Evolutionary conservation across 1,140 invertebrate species (phyloP).

Genomic region (Drosophila ambigua): DNA sequence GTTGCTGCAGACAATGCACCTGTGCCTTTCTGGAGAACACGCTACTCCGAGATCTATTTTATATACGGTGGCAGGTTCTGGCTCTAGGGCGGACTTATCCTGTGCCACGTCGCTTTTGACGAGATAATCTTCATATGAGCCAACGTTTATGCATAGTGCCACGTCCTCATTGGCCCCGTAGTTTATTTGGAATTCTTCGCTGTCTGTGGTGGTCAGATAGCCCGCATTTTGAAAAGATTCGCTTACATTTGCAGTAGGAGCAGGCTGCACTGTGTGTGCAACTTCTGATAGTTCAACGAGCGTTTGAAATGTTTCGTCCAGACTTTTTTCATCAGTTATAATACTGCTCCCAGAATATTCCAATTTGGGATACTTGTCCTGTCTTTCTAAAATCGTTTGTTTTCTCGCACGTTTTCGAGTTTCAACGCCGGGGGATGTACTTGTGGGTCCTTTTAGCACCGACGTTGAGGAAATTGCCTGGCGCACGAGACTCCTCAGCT

Average conservation of each 20-base stretch:
- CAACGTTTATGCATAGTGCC: no score
- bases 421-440: neutral
- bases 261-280: neutral
- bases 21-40: constrained; percentile 28
- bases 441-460: no score
- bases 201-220: no score
- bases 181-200: no score
- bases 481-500: constrained; percentile 50
- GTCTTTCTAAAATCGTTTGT: constrained; percentile 17
- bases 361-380: neutral
- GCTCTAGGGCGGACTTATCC: neutral
- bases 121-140: no score
- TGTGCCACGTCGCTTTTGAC: neutral
- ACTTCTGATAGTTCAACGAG: neutral
- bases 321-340: neutral
- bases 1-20: constrained; percentile 54
- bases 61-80: neutral
- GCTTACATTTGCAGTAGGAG: neutral
- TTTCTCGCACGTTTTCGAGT: constrained; percentile 23
- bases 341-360: no score
- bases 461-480: constrained; percentile 55
- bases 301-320: neutral
- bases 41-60: constrained; percentile 39
- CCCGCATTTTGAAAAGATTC: no score
- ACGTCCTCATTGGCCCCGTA: no score